Conservation (phyloP, 2,113 vertebrate species). For the Illadopsis cleaveri region DNA sequence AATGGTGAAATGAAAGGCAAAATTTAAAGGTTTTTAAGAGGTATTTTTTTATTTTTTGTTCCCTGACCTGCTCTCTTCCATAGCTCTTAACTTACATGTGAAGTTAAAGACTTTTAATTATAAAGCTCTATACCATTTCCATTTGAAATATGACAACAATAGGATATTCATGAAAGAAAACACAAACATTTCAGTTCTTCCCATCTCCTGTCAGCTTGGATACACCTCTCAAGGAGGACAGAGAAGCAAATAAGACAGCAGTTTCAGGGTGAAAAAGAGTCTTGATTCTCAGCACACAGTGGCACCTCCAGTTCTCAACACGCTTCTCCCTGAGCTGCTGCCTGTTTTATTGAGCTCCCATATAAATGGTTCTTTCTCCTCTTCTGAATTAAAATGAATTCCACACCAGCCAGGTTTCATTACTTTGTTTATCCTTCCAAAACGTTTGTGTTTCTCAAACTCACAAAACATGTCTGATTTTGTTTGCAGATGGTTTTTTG, state of each 20-base stretch:
- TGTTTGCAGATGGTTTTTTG: conserved; percentile 5
- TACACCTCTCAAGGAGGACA: not conserved
- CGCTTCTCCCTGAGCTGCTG: not conserved
- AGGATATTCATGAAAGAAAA: not conserved
- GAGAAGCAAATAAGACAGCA: not conserved
- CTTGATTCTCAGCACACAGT: not conserved
- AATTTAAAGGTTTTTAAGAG: not conserved
- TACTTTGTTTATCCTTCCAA: conserved; percentile 32
- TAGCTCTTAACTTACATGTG: not conserved
- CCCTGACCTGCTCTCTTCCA: not conserved
- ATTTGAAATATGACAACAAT: not conserved
- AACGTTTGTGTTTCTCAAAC: not conserved
- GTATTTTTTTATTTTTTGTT: not conserved
- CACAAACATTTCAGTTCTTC: not conserved
- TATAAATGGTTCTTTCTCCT: not conserved
- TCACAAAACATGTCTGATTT: conserved; percentile 17
- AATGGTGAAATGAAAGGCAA: not conserved
- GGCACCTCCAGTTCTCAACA: not conserved
- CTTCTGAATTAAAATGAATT: not conserved
- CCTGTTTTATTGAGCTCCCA: not conserved
- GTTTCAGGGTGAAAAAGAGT: fast-evolving
- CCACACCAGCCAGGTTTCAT: not conserved
- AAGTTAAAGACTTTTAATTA: not conserved
- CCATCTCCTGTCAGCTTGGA: not conserved
- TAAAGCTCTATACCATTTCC: not conserved